Base-by-base conservation (phyloP, 1,140 invertebrate species). In the Achatina immaculata region DNA sequence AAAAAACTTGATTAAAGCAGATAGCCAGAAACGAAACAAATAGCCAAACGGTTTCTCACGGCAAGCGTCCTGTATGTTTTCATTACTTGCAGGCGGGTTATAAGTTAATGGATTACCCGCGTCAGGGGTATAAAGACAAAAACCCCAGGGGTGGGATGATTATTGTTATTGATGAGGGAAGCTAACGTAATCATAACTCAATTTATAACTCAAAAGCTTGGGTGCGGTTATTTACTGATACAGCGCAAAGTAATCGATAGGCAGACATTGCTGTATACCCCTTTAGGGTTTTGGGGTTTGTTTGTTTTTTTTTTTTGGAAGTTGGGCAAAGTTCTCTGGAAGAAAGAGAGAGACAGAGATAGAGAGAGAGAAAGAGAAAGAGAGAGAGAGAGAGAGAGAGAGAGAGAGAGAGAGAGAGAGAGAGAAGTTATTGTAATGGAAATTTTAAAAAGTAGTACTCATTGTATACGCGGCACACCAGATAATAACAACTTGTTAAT, bases 141-240 rank as follows among this genome's bases (percentile, higher is more conserved):
- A 28, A 55, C 58, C n/a, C 2, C n/a, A 28, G 28, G 28, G n/a
- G 9, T 6, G 4, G 31, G 31, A 3, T 19, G 58, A 31, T 28
- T 28, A 62, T 34, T 62, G 28, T 34, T 62, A 62, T 62, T 31
- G 58, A 62, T 62, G n/a, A 11, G 58, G 58, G 28, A 62, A 28
- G 28, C n/a, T 34, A 62, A 62, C 31, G 6, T 34, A 62, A 62
- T 62, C 58, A 62, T 62, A 62, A 62, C 58, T 62, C 58, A 28
- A 62, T 62, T 62, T 62, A 62, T 62, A 62, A 62, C 58, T 62
- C 28, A 4, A n/a, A n/a, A 6, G 58, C 6, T 28, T 62, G 31
- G 58, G 31, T 28, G 31, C 2, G 16, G 6, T 28, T 62, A 28
- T 62, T 62, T 62, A 62, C 58, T 9, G 28, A 62, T 62, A 28